These are phyloP conservation scores for Vulpes vulpes DNA, from an alignment of 2,113 vertebrate species.

Conservation along the genomic window DNA sequence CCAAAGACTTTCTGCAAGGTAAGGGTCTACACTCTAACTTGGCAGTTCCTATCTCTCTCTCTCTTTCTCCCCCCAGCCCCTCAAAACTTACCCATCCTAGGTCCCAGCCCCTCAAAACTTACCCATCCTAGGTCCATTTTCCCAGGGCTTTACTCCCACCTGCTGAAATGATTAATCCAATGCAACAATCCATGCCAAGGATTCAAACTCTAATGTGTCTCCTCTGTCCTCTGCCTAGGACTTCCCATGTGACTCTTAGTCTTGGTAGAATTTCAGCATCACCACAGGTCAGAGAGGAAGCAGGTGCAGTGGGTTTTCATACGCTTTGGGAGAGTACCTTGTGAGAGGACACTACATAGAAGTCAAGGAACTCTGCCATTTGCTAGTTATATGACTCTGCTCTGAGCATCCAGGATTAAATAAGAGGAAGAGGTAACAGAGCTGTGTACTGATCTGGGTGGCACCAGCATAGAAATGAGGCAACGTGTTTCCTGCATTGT, in stretches of 20 bases:
- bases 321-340: fast-evolving
- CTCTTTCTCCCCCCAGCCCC: no score
- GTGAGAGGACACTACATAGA: background rate
- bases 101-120: no score
- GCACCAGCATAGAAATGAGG: background rate
- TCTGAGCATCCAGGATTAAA: background rate
- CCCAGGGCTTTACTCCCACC: background rate
- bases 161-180: background rate
- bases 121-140: background rate
- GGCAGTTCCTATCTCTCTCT: background rate
- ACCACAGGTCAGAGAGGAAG: background rate
- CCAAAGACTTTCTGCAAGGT: background rate
- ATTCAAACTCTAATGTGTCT: background rate
- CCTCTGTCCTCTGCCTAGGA: background rate
- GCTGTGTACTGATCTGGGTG: fast-evolving
- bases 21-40: background rate
- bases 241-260: background rate
- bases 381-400: fast-evolving
- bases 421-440: background rate
- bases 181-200: background rate
- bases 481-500: fast-evolving
- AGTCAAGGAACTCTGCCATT: no score
- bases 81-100: background rate
- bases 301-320: no score
- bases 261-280: background rate